phyloP scores from a whole-genome alignment of 2,888 invertebrate genomes.

The Ptychoptera contaminata region DNA sequence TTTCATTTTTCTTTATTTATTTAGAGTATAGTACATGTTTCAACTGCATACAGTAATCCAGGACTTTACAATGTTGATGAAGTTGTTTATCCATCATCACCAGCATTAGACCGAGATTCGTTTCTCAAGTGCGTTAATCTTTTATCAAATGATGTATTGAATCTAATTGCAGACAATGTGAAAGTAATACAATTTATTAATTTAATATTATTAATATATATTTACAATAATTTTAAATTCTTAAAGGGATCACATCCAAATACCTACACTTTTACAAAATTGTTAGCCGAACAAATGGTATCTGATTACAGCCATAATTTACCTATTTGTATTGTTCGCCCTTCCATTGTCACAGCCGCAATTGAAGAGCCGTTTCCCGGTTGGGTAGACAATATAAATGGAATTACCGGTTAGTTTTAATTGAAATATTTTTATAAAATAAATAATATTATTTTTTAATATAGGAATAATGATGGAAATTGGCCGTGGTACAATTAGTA shows the following conservation, averaged over 20 bases:
- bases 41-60: conserved; percentile 93
- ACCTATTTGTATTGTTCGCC: conserved; percentile 81
- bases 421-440: no score
- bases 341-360: conserved; percentile 74
- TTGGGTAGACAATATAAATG: conserved; percentile 87
- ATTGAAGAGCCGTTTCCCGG: conserved; percentile 68
- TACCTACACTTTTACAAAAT: conserved; percentile 91
- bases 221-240: not conserved
- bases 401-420: conserved; percentile 39
- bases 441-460: no score
- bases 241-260: conserved; percentile 70
- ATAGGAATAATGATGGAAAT: conserved; percentile 62
- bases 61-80: conserved; percentile 68
- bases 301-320: conserved; percentile 49
- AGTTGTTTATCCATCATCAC: conserved; percentile 58
- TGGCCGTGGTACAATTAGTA: conserved; percentile 66
- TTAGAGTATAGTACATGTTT: conserved; percentile 73
- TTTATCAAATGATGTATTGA: conserved; percentile 43
- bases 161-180: conserved; percentile 38
- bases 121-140: conserved; percentile 44
- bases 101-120: conserved; percentile 38
- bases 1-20: not conserved
- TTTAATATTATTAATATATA: not conserved
- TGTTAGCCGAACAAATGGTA: conserved; percentile 77
- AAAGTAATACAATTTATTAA: conserved; percentile 30